Evolutionary conservation across 1,140 invertebrate species (phyloP).

Genomic region (Diploscapter pachys): DNA sequence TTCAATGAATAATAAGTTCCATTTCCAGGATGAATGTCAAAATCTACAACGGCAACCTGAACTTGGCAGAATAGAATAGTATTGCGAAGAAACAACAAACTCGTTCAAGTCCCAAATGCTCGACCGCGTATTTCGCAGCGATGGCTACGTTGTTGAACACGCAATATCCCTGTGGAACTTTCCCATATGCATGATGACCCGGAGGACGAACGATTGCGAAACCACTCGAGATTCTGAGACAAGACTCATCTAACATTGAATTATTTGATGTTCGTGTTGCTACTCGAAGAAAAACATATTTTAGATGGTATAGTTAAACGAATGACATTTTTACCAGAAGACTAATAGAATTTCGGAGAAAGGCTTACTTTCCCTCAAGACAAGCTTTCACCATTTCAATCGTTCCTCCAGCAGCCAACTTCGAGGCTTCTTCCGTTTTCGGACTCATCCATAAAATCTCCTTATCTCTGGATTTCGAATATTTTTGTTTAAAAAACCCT

Average conservation of each 20-base stretch:
- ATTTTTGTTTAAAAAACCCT: slow-evolving; percentile 7
- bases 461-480: slow-evolving; percentile 15
- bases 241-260: neutral
- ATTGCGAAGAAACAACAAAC: neutral
- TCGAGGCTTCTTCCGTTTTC: slow-evolving; percentile 31
- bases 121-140: slow-evolving; percentile 68
- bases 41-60: slow-evolving; percentile 35
- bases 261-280: neutral
- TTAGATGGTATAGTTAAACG: too few species aligned
- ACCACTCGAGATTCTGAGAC: slow-evolving; percentile 37
- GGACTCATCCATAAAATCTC: slow-evolving; percentile 38
- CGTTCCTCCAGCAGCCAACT: slow-evolving; percentile 31
- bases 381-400: slow-evolving; percentile 40
- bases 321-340: neutral
- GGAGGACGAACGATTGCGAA: slow-evolving; percentile 67
- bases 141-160: slow-evolving; percentile 93
- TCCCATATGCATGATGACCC: slow-evolving; percentile 89
- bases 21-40: slow-evolving; percentile 39
- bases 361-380: slow-evolving; percentile 26
- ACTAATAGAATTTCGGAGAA: too few species aligned
- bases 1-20: slow-evolving; percentile 37
- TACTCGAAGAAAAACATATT: too few species aligned
- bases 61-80: slow-evolving; percentile 12
- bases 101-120: slow-evolving; percentile 34
- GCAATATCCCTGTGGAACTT: slow-evolving; percentile 83